Base-by-base conservation (phyloP, 2,888 invertebrate genomes). In the Tortrix viridana region DNA sequence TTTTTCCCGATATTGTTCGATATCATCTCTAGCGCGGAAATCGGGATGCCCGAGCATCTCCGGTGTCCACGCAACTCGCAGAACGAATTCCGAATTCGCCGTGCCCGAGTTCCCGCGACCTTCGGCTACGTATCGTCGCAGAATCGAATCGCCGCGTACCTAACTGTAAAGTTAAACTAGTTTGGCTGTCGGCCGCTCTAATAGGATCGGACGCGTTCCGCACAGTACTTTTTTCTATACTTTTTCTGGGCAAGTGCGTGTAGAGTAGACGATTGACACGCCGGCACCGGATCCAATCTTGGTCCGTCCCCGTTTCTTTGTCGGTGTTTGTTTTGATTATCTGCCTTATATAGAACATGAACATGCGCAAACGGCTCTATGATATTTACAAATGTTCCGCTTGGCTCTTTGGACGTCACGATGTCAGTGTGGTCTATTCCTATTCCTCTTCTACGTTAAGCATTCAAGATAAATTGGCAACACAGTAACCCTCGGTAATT, bases 151-250 rank as follows among this genome's bases (percentile, higher is more conserved):
- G 81, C 80, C 74, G 69, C 72, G 70, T 74, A 41, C 65, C 73
- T 89, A 89, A 89, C 89, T 87, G 89, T 89, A 88, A 75, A 78
- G 75, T 71, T 62, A 85, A 88, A 89, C 89, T 85, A 86, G 88
- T 88, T 88, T 84, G 80, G 78, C 69, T 78, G 80, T 84, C 81
- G 77, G 79, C 74, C 80, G 77, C 77, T 84, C 83, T 87, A 85
- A 86, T 88, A 85, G 79, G 80, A 84, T 85, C 79, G 76, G 81
- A 84, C 79, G 82, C 79, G 84, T 82, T 81, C 77, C 75, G 71
- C 74, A 68, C 71, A 71, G 75, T 71, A 74, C 56, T 59, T 81
- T 82, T 85, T 83, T 82, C 80, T 85, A 73, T 73, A 79, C 77
- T 82, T 84, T 85, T 84, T 85, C 77, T 81, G 71, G 72, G 67